A percentile compares a stretch with the other conserved stretches of the same genome.
phyloP scores from a whole-genome alignment of 2,113 vertebrate genomes.

The Aleadryas rufinucha region DNA sequence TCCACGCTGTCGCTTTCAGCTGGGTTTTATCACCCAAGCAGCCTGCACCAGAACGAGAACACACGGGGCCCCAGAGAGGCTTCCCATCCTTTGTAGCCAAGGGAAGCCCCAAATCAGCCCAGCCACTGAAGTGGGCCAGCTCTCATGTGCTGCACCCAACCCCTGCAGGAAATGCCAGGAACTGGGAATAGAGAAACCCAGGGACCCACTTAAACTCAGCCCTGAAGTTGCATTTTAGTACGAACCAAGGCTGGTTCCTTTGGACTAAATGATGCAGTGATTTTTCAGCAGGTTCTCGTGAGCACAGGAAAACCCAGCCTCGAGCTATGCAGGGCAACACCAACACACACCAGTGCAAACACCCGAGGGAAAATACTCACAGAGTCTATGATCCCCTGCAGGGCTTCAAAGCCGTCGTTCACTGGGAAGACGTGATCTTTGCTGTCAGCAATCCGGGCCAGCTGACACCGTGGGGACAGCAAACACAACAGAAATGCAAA shows the following conservation, averaged over 20 bases:
- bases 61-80: not conserved
- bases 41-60: not conserved
- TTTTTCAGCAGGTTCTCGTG: not conserved
- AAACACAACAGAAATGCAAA: not conserved
- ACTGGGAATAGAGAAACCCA: accelerated
- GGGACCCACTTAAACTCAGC: not conserved
- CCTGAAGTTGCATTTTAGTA: not conserved
- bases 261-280: no score
- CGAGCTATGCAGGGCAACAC: not conserved
- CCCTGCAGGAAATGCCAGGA: not conserved
- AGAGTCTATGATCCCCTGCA: conserved; percentile 94
- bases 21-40: not conserved
- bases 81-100: not conserved
- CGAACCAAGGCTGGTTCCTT: not conserved
- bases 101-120: not conserved
- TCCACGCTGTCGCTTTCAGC: not conserved
- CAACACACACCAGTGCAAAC: not conserved
- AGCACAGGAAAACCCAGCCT: not conserved
- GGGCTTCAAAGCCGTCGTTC: conserved; percentile 94
- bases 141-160: accelerated
- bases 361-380: conserved; percentile 74
- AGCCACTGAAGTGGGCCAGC: not conserved
- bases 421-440: conserved; percentile 97
- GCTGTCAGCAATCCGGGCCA: conserved; percentile 97
- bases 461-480: conserved; percentile 62